A percentile compares a stretch with the other conserved stretches of the same genome.
Conservation (phyloP, 2,888 invertebrate genomes). For the Luffia ferchaultella region DNA sequence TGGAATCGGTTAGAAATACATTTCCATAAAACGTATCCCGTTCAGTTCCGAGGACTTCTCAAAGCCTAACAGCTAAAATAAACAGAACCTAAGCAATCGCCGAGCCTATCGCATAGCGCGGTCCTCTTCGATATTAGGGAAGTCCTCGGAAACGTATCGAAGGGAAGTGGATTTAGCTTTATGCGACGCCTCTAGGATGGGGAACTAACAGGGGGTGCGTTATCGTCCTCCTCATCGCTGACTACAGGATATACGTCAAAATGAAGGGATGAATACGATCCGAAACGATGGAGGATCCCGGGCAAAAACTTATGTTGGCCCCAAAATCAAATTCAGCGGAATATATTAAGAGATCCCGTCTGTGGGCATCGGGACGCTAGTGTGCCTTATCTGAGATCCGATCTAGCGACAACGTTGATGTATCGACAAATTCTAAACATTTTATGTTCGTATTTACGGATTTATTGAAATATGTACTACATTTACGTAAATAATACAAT, state of each 20-base stretch:
- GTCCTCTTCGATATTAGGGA: neutral
- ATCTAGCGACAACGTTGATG: neutral
- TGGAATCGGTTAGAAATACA: no score
- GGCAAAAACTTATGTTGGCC: neutral
- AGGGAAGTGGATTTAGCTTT: constrained; percentile 5
- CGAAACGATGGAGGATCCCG: constrained; percentile 1
- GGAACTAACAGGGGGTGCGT: constrained; percentile 16
- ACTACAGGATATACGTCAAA: constrained; percentile 8
- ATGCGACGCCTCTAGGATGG: constrained; percentile 14
- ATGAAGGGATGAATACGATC: constrained; percentile 4
- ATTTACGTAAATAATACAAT: no score
- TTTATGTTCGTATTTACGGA: neutral
- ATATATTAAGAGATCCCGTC: neutral
- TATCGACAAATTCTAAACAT: neutral
- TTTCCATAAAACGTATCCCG: no score
- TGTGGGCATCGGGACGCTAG: neutral
- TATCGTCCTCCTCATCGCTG: constrained; percentile 15
- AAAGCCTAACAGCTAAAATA: no score
- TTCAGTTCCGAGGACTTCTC: no score
- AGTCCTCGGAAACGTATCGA: neutral
- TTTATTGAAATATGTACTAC: no score
- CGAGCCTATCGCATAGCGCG: neutral
- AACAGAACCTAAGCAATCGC: no score
- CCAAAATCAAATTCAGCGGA: neutral
- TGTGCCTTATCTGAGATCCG: neutral